Evolutionary conservation across 2,888 invertebrate species (phyloP).

Genomic region (Lumbricus terrestris): DNA sequence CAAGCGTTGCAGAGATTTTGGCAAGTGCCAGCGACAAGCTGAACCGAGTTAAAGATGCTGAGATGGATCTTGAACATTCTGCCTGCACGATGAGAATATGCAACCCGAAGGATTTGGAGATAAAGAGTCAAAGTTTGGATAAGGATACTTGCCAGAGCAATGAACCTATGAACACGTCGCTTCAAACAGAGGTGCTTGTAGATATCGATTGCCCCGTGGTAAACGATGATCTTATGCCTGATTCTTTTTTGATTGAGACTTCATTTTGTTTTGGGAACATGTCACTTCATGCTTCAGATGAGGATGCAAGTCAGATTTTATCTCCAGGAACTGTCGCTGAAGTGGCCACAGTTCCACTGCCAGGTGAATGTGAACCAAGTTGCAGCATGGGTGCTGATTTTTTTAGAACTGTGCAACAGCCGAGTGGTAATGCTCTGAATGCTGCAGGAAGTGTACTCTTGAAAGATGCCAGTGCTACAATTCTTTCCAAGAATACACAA

Average conservation of each 20-base stretch:
- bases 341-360: background rate
- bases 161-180: background rate
- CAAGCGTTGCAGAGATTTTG: background rate
- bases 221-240: background rate
- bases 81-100: background rate
- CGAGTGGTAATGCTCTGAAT: background rate
- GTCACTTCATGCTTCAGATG: background rate
- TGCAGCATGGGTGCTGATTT: background rate
- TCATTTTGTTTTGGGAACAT: slow-evolving; percentile 4
- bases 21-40: background rate
- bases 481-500: background rate
- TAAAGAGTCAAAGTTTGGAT: background rate
- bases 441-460: background rate
- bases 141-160: background rate
- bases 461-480: background rate
- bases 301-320: background rate
- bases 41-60: background rate
- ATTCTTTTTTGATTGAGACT: background rate
- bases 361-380: background rate
- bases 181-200: background rate
- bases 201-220: background rate
- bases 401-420: background rate
- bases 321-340: background rate
- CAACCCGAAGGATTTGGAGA: background rate
- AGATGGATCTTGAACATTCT: background rate